Evolutionary conservation across 92 coral and sea anemone genomes (phyloP).

Genomic region (Montipora capitata): DNA sequence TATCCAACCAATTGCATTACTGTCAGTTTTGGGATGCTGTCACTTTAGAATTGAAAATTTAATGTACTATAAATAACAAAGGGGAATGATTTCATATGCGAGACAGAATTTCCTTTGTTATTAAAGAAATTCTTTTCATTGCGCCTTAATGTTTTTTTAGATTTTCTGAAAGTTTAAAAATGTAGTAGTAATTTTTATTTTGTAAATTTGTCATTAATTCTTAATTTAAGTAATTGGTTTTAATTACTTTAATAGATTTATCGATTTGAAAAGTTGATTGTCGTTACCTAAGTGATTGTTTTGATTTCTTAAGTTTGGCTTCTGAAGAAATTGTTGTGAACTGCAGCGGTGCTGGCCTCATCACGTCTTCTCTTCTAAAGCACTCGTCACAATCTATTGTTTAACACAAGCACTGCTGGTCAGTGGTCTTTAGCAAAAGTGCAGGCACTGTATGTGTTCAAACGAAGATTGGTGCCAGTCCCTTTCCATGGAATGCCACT

Average conservation of each 20-base stretch:
- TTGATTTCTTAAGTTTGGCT: background rate
- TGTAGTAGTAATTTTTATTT: background rate
- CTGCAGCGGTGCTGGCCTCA: background rate
- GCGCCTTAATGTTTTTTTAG: no score
- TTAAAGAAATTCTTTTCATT: no score
- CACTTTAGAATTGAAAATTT: constrained; percentile 7
- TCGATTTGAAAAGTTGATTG: background rate
- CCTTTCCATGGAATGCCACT: background rate
- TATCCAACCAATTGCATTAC: background rate
- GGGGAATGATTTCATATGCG: background rate
- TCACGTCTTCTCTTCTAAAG: background rate
- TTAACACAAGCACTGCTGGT: constrained; percentile 41
- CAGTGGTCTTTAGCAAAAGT: constrained; percentile 23
- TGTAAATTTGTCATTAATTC: background rate
- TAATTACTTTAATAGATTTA: background rate
- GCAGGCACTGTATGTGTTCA: constrained; percentile 35
- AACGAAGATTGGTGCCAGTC: background rate
- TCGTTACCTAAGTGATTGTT: background rate
- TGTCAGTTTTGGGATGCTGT: background rate
- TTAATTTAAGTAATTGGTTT: background rate
- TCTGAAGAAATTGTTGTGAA: background rate
- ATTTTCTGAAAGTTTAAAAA: background rate
- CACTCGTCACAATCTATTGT: background rate
- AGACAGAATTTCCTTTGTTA: background rate
- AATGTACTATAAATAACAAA: background rate